A percentile compares a stretch with the other conserved stretches of the same genome.
Evolutionary conservation across 2,797 vertebrate genomes (phyloP).

Genomic region (Gobionotothen gibberifrons): DNA sequence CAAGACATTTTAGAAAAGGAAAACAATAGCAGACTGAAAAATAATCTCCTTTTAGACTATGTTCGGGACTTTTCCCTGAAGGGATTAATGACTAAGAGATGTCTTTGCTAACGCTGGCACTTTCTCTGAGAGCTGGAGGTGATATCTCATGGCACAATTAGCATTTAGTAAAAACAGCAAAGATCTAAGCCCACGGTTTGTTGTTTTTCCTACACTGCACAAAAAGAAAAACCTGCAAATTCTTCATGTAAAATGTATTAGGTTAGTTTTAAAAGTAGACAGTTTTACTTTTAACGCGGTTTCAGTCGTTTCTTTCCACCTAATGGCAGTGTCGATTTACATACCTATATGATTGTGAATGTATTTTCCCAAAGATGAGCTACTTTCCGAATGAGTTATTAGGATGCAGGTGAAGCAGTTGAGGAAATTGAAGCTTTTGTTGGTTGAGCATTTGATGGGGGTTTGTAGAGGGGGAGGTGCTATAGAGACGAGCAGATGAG

Average conservation of each 20-base stretch:
- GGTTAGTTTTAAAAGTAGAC: constrained; percentile 21
- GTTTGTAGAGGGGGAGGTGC: constrained; percentile 21
- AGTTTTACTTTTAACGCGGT: constrained; percentile 10
- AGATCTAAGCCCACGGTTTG: constrained; percentile 20
- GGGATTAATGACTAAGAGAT: background rate
- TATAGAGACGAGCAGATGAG: constrained; percentile 47
- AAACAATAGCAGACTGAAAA: background rate
- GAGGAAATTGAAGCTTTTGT: constrained; percentile 8
- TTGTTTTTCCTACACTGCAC: constrained; percentile 23
- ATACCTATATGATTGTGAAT: background rate
- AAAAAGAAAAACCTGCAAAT: constrained; percentile 22
- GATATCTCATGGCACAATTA: constrained; percentile 36
- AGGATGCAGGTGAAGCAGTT: background rate
- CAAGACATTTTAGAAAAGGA: background rate
- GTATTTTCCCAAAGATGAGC: background rate
- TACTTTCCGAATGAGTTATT: background rate
- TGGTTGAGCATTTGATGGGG: constrained; percentile 33
- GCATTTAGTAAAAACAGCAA: constrained; percentile 48
- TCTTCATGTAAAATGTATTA: constrained; percentile 14
- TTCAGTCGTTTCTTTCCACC: constrained; percentile 13
- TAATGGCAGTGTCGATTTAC: background rate
- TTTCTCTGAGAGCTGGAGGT: constrained; percentile 39
- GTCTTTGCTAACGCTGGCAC: constrained; percentile 9
- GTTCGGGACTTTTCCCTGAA: constrained; percentile 16
- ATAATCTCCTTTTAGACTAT: constrained; percentile 3